Evolutionary conservation across 2,888 invertebrate species (phyloP).

Genomic region (Dilophus febrilis): DNA sequence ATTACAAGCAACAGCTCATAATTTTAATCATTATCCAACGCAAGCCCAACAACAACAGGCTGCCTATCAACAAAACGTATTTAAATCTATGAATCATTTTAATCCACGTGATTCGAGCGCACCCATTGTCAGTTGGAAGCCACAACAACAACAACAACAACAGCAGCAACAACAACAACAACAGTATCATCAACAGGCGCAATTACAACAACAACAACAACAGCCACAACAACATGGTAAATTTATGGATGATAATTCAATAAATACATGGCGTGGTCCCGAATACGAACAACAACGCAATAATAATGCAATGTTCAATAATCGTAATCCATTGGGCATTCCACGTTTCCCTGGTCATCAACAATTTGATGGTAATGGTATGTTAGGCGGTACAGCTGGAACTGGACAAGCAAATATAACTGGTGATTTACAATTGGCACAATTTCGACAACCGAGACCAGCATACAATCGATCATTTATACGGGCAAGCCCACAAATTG

Average conservation of each 20-base stretch:
- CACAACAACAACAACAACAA: neutral
- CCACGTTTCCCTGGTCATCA: conserved; percentile 3
- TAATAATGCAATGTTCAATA: neutral
- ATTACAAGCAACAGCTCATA: neutral
- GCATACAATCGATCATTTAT: neutral
- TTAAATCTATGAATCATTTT: no score
- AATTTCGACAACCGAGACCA: conserved; percentile 2
- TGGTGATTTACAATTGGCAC: neutral
- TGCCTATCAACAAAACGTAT: neutral
- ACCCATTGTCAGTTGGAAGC: conserved; percentile 16
- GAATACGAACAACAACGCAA: neutral
- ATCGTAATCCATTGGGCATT: neutral
- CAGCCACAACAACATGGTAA: neutral
- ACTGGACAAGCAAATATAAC: neutral
- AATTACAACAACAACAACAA: conserved; percentile 1
- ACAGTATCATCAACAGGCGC: neutral
- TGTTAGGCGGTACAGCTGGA: neutral
- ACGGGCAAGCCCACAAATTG: neutral
- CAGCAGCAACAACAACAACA: neutral
- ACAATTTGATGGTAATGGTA: conserved; percentile 1
- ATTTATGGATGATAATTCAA: neutral
- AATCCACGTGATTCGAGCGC: conserved; percentile 8
- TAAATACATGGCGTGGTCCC: conserved; percentile 4
- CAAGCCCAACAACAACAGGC: neutral
- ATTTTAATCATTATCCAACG: neutral